Evolutionary conservation across 2,888 invertebrate species (phyloP).

Genomic region (Dynastes tityus): DNA sequence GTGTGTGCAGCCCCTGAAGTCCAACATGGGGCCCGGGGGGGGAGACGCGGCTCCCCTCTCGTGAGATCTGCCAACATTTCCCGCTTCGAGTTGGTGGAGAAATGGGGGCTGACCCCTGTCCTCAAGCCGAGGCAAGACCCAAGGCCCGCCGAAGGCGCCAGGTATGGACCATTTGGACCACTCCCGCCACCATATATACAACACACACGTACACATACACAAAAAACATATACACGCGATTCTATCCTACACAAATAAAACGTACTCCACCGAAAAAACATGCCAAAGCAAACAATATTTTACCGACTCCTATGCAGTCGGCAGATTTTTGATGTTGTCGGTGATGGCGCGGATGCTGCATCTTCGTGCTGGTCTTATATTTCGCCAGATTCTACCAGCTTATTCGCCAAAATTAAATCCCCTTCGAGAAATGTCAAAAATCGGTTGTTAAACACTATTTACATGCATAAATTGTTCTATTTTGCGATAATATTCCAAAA

Average conservation of each 20-base stretch:
- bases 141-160: conserved; percentile 85
- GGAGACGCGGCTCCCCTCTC: conserved; percentile 76
- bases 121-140: conserved; percentile 96
- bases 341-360: conserved; percentile 18
- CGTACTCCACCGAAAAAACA: not conserved
- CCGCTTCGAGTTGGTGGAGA: conserved; percentile 97
- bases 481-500: too few species aligned
- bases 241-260: not conserved
- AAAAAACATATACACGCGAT: conserved; percentile 15
- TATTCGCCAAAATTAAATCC: too few species aligned
- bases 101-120: conserved; percentile 99
- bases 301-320: too few species aligned
- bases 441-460: too few species aligned
- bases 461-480: too few species aligned
- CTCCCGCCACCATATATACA: conserved; percentile 54
- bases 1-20: conserved; percentile 71
- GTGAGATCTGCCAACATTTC: conserved; percentile 90
- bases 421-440: too few species aligned
- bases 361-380: not conserved
- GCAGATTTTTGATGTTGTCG: not conserved
- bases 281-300: not conserved
- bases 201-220: not conserved
- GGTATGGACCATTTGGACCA: conserved; percentile 71
- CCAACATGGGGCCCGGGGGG: conserved; percentile 77
- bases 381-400: not conserved